phyloP scores from a whole-genome alignment of 2,113 vertebrate species.

The Erythrolamprus reginae region DNA sequence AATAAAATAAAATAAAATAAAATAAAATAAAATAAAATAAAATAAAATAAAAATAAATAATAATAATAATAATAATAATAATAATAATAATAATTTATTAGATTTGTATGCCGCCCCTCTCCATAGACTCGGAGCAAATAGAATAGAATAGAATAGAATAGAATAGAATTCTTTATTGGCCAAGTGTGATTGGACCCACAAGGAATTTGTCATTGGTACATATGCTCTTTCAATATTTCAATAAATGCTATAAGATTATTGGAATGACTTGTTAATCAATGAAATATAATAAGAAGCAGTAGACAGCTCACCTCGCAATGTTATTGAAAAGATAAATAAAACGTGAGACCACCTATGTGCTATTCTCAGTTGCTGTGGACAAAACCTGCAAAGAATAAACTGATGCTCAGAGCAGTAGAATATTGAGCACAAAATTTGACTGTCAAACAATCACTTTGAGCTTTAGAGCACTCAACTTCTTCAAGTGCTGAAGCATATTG shows the following conservation, averaged over 20 bases:
- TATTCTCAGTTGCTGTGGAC: neutral
- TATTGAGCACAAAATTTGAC: neutral
- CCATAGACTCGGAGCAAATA: too few relatives aligned
- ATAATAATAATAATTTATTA: too few relatives aligned
- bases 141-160: too few relatives aligned
- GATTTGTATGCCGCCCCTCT: too few relatives aligned
- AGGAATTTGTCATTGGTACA: too few relatives aligned
- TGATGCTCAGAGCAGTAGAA: neutral
- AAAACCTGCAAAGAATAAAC: neutral
- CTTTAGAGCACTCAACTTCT: neutral
- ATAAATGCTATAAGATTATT: neutral
- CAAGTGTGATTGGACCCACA: too few relatives aligned
- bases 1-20: too few relatives aligned
- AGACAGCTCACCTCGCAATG: neutral
- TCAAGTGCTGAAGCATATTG: neutral
- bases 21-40: too few relatives aligned
- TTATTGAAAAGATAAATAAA: neutral
- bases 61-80: too few relatives aligned
- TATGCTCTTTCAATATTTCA: too few relatives aligned
- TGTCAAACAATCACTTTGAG: conserved; percentile 9
- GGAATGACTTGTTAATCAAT: neutral
- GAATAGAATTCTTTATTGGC: too few relatives aligned
- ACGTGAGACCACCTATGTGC: neutral
- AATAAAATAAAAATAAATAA: too few relatives aligned
- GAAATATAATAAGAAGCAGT: neutral